These are phyloP conservation scores for Temnothorax nylanderi DNA, from an alignment of 1,140 invertebrate species.

Conservation along the genomic window DNA sequence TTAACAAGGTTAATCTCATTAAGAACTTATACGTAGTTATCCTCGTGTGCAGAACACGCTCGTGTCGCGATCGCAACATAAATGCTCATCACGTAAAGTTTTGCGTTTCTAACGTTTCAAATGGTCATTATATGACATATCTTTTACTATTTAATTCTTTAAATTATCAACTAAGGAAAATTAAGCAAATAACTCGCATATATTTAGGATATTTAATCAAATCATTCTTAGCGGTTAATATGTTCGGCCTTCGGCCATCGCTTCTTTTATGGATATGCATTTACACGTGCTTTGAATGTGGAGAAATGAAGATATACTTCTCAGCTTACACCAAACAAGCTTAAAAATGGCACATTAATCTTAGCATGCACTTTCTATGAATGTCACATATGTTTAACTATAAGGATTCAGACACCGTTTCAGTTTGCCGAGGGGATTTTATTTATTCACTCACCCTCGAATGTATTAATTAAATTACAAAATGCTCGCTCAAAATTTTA, in stretches of 20 bases:
- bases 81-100: not conserved
- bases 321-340: not conserved
- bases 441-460: not conserved
- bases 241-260: not conserved
- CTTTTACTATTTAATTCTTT: not conserved
- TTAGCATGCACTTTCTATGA: slow-evolving; percentile 2
- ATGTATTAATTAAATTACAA: slow-evolving; percentile 8
- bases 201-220: not conserved
- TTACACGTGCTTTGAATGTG: slow-evolving; percentile 17
- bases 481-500: not conserved
- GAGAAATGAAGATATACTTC: slow-evolving; percentile 10
- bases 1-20: slow-evolving; percentile 18
- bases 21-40: slow-evolving; percentile 24
- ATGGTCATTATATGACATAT: not conserved
- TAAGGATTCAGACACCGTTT: not conserved
- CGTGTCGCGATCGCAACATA: not conserved
- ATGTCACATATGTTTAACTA: slow-evolving; percentile 1
- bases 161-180: not conserved
- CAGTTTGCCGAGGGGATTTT: not conserved
- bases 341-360: slow-evolving; percentile 26
- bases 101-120: not conserved
- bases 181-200: not conserved
- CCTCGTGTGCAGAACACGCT: not conserved
- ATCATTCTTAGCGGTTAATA: not conserved
- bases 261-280: not conserved